Base-by-base conservation (phyloP, 2,888 invertebrate genomes). In the Phengaris alcon region DNA sequence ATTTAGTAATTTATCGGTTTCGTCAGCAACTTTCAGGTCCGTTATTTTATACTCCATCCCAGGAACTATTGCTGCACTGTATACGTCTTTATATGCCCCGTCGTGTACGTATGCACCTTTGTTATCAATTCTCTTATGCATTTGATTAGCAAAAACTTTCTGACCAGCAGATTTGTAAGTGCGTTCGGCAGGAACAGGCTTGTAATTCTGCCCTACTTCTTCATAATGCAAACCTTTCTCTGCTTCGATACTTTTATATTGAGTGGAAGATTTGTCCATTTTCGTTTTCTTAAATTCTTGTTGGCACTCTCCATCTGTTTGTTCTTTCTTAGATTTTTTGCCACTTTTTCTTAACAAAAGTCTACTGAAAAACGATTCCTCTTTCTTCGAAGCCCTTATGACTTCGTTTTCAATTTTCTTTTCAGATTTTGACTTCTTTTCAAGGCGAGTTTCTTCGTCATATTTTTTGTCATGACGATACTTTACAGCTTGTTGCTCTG, bases 261-360 rank as follows among this genome's bases (percentile, higher is more conserved):
- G 90, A 13, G 89, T 84, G 54, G 85, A 78, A 6, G 84, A 76
- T 80, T 90, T 90, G 0, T 93, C 91, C 10, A 87, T 87, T 82
- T 91, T 91, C 35, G 87, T 84, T 80, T 90, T 88, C 79, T 89
- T 94, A 3, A 88, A 84, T 75, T 93, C 93, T 73, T 88, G 87
- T 74, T 89, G 88, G 54, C 87, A 85, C 55, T 91, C 93, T 15
- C 90, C 90, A 64, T 92, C 92, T 0, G 87, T 88, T 76, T 88
- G 90, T 55, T 94, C 94, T 77, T 94, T 93, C 80, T 96, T 95
- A 77, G 95, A 95, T 85, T 96, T 96, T 84, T 96, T 96, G 52
- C 95, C 96, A 75, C 96, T 96, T 81, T 95, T 95, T 80, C 96
- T 94, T 64, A 96, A 92, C 68, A 96, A 93, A 75, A 96, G 87